Evolutionary conservation across 2,797 vertebrate species (phyloP).

Genomic region (Myotis daubentonii): DNA sequence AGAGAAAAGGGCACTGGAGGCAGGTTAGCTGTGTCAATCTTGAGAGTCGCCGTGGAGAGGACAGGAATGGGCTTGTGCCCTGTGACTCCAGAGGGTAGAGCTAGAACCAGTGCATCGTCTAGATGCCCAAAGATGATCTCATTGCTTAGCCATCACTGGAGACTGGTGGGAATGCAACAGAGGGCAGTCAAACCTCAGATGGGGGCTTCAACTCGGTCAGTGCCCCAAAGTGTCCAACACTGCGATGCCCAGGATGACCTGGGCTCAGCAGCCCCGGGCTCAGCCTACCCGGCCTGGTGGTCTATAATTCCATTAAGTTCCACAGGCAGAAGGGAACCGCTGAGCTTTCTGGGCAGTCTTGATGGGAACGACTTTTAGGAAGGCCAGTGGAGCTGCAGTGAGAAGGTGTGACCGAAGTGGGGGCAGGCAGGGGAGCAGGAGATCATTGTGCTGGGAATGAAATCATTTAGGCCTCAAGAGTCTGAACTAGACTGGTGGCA

Average conservation of each 20-base stretch:
- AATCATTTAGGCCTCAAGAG: not conserved
- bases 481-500: not conserved
- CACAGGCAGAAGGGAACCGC: not conserved
- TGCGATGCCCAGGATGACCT: not conserved
- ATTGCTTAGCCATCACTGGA: not conserved
- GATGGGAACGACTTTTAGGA: not conserved
- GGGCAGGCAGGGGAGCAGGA: not conserved
- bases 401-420: not conserved
- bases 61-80: not conserved
- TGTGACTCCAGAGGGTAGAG: not conserved
- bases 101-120: not conserved
- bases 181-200: not conserved
- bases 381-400: not conserved
- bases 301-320: not conserved
- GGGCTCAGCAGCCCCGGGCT: not conserved
- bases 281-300: not conserved
- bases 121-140: not conserved
- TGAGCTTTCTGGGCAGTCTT: not conserved
- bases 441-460: not conserved
- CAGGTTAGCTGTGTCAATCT: not conserved
- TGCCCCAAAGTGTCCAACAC: too few species aligned
- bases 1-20: not conserved
- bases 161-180: not conserved
- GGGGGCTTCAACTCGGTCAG: not conserved
- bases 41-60: not conserved